These are phyloP conservation scores for Philopedon plagiatum DNA, from an alignment of 2,888 invertebrate species.

Conservation along the genomic window DNA sequence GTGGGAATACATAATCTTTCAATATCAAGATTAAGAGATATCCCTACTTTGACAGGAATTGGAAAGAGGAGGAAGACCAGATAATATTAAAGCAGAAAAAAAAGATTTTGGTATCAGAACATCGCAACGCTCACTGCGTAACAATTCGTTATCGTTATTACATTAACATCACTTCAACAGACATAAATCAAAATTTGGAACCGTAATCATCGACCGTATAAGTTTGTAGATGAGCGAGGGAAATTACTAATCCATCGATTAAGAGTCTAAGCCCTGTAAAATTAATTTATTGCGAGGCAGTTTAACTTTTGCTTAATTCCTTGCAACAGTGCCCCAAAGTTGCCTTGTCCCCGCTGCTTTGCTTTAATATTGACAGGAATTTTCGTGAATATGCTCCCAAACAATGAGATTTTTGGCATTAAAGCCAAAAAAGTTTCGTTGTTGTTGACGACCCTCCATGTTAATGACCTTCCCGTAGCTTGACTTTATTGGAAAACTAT, in stretches of 20 bases:
- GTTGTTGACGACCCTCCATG: not conserved
- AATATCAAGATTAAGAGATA: no score
- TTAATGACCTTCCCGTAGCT: not conserved
- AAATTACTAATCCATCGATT: slow-evolving; percentile 51
- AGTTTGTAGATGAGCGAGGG: slow-evolving; percentile 45
- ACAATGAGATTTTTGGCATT: slow-evolving; percentile 35
- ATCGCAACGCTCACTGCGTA: no score
- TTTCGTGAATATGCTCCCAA: slow-evolving; percentile 28
- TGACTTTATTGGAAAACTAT: not conserved
- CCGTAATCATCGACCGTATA: slow-evolving; percentile 47
- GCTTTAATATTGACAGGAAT: slow-evolving; percentile 42
- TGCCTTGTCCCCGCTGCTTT: slow-evolving; percentile 42
- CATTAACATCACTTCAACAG: not conserved
- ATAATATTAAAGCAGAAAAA: no score
- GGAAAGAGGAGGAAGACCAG: no score
- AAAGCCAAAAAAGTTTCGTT: slow-evolving; percentile 21
- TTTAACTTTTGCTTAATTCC: slow-evolving; percentile 47
- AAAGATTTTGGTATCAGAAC: no score
- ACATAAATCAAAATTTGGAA: slow-evolving; percentile 49
- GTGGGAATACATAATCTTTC: no score
- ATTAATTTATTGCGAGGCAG: slow-evolving; percentile 50
- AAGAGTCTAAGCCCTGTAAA: slow-evolving; percentile 48
- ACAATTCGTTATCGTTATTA: not conserved
- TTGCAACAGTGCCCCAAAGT: slow-evolving; percentile 39
- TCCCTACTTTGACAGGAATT: no score